Evolutionary conservation across 2,888 invertebrate species (phyloP), one percentile per base, ranked within the genome.

Genomic region (Julus scanicus): DNA sequence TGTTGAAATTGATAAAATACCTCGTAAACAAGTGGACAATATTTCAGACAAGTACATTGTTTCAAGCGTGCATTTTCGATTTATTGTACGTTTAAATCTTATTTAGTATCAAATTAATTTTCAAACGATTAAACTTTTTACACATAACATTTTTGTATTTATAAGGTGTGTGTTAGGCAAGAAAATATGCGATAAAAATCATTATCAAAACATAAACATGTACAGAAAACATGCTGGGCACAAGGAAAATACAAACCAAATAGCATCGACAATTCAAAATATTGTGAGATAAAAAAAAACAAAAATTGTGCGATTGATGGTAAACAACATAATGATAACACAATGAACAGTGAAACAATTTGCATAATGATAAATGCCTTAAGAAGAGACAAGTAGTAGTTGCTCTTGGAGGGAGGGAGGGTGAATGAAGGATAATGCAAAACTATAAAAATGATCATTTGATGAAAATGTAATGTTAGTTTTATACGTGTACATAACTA

Each of bases 151-250:
- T 29, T 29, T 29, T 11, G 71, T 71, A 71, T 71, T 29, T 71
- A n/a, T 63, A 29, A 17, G 17, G 29, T 20, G 29, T 20, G 17
- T 71, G 11, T 11, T 71, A 71, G n/a, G 71, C 71, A 11, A 71
- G 71, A 71, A 11, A 71, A 71, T 71, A 29, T 71, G 71, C 71
- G 29, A 29, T 71, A 71, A 71, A 63, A 71, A 71, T 29, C 29
- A 29, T 71, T 71, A 9, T 29, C 71, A 71, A 29, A 71, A 71
- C 20, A 29, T 71, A 71, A 71, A 71, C 71, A 71, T 11, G 71
- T 71, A 71, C 71, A 71, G 71, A 71, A 71, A 71, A 71, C 71
- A 71, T 71, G 71, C 71, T 71, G 6, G 29, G 71, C 71, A n/a
- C 71, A 71, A 2, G 29, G 2, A 29, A 71, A 29, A 71, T 71